Evolutionary conservation across 2,888 invertebrate genomes (phyloP).

Genomic region (Mimachlamys varia): DNA sequence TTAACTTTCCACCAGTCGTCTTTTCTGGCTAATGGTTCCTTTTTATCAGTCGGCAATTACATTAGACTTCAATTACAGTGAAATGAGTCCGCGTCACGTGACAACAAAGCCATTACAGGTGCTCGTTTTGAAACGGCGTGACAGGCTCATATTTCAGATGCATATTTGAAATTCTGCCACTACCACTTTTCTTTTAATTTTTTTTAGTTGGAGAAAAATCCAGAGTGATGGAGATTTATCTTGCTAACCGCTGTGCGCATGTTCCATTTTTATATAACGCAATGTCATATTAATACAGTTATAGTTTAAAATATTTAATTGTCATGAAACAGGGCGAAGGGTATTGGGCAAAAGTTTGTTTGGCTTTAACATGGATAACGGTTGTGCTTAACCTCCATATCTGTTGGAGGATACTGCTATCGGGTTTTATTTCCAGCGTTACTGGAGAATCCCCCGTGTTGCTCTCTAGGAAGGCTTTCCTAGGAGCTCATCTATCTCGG

Average conservation of each 20-base stretch:
- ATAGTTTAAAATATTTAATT: too few relatives aligned
- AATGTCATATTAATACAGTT: too few relatives aligned
- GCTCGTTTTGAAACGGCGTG: neutral
- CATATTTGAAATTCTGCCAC: too few relatives aligned
- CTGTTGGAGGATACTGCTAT: neutral
- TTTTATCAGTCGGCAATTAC: neutral
- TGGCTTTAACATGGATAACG: neutral
- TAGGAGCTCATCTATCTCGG: neutral
- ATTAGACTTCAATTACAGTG: neutral
- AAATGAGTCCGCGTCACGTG: neutral
- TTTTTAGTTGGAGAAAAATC: too few relatives aligned
- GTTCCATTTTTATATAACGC: too few relatives aligned
- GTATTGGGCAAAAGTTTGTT: too few relatives aligned
- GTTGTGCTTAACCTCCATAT: neutral
- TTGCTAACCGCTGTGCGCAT: too few relatives aligned
- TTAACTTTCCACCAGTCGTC: neutral
- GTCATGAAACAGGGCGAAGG: too few relatives aligned
- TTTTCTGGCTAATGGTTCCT: neutral
- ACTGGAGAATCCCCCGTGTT: neutral
- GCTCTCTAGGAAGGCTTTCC: neutral
- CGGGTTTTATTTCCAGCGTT: neutral
- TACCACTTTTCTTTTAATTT: too few relatives aligned
- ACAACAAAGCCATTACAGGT: neutral
- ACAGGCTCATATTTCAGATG: neutral
- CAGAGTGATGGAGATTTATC: too few relatives aligned